Conservation (phyloP, 2,797 vertebrate species). For the Paramormyrops hopkinsi region DNA sequence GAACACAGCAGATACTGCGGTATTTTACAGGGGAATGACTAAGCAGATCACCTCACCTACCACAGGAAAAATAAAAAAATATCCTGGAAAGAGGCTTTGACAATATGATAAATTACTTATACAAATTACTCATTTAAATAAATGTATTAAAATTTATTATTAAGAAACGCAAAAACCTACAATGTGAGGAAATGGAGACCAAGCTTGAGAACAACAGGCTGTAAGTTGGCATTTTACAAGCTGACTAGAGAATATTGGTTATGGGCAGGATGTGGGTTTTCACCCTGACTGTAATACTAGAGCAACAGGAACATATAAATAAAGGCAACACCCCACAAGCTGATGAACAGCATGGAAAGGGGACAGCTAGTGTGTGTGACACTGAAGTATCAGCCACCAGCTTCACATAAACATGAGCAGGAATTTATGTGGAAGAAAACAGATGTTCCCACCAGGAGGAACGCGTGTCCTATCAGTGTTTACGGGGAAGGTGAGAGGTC, state of each 20-base stretch:
- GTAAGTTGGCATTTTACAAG: background rate
- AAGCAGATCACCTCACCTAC: background rate
- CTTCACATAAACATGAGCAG: constrained; percentile 8
- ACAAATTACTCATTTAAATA: background rate
- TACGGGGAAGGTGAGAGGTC: background rate
- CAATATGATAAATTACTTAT: background rate
- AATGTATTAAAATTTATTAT: background rate
- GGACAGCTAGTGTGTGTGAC: background rate
- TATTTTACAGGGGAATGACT: background rate
- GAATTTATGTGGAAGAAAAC: background rate
- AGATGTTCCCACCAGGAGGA: background rate
- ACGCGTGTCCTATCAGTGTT: background rate
- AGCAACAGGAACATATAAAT: background rate
- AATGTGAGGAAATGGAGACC: background rate
- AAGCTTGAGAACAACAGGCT: background rate
- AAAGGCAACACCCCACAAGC: background rate
- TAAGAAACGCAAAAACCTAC: background rate
- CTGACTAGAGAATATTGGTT: background rate
- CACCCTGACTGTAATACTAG: background rate
- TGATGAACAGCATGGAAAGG: background rate
- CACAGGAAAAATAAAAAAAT: background rate
- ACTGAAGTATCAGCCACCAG: too few relatives aligned
- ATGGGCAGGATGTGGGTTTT: background rate
- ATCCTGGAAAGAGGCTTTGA: too few relatives aligned
- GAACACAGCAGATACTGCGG: background rate